Conservation (phyloP, 1,140 invertebrate genomes). For the Caenorhabditis briggsae region DNA sequence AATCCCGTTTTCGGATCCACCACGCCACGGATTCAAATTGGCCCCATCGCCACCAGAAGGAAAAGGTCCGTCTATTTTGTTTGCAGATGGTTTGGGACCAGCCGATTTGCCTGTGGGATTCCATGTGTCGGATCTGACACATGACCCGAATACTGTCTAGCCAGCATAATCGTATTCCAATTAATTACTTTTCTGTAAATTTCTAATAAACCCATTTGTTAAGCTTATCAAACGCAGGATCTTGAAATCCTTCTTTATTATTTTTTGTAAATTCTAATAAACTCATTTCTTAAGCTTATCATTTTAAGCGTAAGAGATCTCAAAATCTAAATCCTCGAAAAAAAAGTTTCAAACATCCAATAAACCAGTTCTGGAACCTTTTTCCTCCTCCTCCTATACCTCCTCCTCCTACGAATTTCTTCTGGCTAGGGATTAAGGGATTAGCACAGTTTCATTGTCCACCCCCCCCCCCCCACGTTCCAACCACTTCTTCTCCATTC, state of each 20-base stretch:
- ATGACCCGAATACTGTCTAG: background rate
- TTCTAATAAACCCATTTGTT: no score
- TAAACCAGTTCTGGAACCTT: background rate
- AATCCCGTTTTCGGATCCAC: background rate
- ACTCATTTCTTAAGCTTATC: no score
- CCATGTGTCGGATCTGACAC: slow-evolving; percentile 13
- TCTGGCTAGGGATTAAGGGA: slow-evolving; percentile 14
- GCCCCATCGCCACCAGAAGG: background rate
- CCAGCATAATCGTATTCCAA: background rate
- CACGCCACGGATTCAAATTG: slow-evolving; percentile 6
- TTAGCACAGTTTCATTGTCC: slow-evolving; percentile 48
- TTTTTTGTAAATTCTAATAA: background rate
- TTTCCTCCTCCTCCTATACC: background rate
- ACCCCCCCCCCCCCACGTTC: background rate
- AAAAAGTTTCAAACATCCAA: no score
- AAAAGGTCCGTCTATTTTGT: slow-evolving; percentile 13
- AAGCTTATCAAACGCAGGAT: no score
- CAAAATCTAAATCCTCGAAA: no score
- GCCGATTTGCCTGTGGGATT: slow-evolving; percentile 5
- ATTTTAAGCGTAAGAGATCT: no score
- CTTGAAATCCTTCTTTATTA: no score
- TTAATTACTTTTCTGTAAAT: no score
- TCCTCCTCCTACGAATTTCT: background rate
- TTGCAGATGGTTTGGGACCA: background rate
- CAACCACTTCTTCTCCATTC: background rate